Base-by-base conservation (phyloP, 2,113 vertebrate species). In the Limnothrissa miodon region DNA sequence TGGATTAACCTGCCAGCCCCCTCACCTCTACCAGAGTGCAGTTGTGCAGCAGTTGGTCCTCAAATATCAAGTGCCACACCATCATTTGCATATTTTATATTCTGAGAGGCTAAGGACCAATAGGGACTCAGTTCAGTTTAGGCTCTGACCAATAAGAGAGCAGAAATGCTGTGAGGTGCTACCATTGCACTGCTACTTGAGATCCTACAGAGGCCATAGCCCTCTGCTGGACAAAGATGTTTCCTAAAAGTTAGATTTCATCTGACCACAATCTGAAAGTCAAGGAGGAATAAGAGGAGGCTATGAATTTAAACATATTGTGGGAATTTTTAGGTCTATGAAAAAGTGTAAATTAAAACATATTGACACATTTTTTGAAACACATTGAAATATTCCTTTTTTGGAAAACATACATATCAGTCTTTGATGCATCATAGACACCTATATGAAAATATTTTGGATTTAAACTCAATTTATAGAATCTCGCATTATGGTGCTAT, bases 61-160 rank as follows among this genome's bases (percentile, higher is more conserved):
- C 44, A 39, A 45, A 80, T 87, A 78, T 80, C 51, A 84, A 82
- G 44, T 21, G 23, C 33, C 29, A 15, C 2, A 3, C 4, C 2
- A 39, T 80, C 4, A 82, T 87, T 87, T 87, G 83, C 83, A 87
- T 87, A 84, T 84, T 84, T 44, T 23, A 74, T 42, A 1, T 45
- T 80, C 11, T 5, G 21, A 44, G 21, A 23, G 8, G 25, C 39
- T 33, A 29, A 7, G 17, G 45, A 81, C 44, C 81, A 51, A 78
- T 46, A 10, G 79, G 62, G 70, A 7, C 0, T 33, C 48, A 19
- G 51, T 13, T 11, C 33, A 66, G 29, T 44, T 36, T 44, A 74
- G n/a, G 13, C 13, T 51, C 39, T 36, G 46, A 78, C 85, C 80
- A 86, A 56, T 82, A 45, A 83, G 29, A 66, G 56, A 19, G 48